Evolutionary conservation across 2,888 invertebrate genomes (phyloP).

Genomic region (Protodeltote pygarga): DNA sequence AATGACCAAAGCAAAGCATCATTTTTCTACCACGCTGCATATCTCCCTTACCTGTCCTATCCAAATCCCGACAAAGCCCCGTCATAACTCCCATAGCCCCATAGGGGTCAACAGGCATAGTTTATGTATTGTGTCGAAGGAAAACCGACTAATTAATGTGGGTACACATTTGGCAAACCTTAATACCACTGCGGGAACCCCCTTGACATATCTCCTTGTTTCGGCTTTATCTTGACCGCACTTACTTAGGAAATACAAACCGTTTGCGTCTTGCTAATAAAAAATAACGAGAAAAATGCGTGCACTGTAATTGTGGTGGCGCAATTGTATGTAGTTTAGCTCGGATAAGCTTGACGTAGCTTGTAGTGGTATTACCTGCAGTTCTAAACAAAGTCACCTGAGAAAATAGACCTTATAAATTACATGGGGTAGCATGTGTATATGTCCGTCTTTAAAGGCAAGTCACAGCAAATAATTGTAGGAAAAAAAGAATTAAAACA

Average conservation of each 20-base stretch:
- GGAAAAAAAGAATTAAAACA: too few relatives aligned
- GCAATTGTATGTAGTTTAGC: background rate
- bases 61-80: slow-evolving; percentile 34
- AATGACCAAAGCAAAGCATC: background rate
- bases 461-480: too few relatives aligned
- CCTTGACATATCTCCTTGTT: slow-evolving; percentile 3
- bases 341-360: too few relatives aligned
- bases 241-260: background rate
- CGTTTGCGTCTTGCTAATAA: slow-evolving; percentile 7
- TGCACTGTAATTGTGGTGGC: background rate
- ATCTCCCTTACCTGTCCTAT: slow-evolving; percentile 19
- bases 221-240: background rate
- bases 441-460: too few relatives aligned
- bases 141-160: slow-evolving; percentile 44
- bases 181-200: slow-evolving; percentile 2
- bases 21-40: slow-evolving; percentile 13
- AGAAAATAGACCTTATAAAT: too few relatives aligned
- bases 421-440: too few relatives aligned
- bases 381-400: too few relatives aligned
- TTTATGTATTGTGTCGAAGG: slow-evolving; percentile 42
- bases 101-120: slow-evolving; percentile 41
- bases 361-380: too few relatives aligned
- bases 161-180: slow-evolving; percentile 32
- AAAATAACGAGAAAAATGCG: background rate
- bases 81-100: slow-evolving; percentile 41